phyloP scores from a whole-genome alignment of 2,797 vertebrate species.

The Arrhamphus sclerolepis region DNA sequence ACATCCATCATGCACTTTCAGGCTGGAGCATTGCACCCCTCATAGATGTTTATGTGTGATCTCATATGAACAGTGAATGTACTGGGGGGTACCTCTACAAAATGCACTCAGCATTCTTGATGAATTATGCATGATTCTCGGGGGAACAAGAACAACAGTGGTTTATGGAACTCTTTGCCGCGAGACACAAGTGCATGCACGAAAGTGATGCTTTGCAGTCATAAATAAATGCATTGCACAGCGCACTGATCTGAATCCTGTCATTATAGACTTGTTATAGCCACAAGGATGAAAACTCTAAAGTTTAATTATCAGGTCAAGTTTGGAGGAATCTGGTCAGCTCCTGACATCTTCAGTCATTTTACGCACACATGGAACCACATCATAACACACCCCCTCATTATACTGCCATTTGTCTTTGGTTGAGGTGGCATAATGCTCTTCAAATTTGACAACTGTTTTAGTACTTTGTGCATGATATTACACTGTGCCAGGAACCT shows the following conservation, averaged over 20 bases:
- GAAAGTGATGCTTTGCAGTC: slow-evolving; percentile 9
- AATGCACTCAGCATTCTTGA: slow-evolving; percentile 38
- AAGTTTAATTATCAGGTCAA: neutral
- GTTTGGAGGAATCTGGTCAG: neutral
- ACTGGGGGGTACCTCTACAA: slow-evolving; percentile 12
- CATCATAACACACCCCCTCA: too few relatives aligned
- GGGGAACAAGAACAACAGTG: slow-evolving; percentile 32
- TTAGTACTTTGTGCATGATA: too few relatives aligned
- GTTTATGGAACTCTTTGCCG: slow-evolving; percentile 41
- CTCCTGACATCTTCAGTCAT: neutral
- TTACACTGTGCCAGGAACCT: too few relatives aligned
- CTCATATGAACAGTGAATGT: slow-evolving; percentile 26
- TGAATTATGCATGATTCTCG: slow-evolving; percentile 49
- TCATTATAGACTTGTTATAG: slow-evolving; percentile 21
- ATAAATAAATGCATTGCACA: slow-evolving; percentile 22
- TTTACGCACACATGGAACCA: neutral
- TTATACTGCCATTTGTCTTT: too few relatives aligned
- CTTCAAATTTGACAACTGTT: too few relatives aligned
- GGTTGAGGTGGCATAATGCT: too few relatives aligned
- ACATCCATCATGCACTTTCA: slow-evolving; percentile 53
- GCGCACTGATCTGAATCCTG: slow-evolving; percentile 23
- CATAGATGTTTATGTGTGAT: neutral
- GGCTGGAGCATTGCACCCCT: too few relatives aligned
- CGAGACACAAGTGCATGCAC: slow-evolving; percentile 22
- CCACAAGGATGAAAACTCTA: neutral